Evolutionary conservation across 2,888 invertebrate species (phyloP), one percentile per base, ranked within the genome.

Genomic region (Linnaemya vulpina): DNA sequence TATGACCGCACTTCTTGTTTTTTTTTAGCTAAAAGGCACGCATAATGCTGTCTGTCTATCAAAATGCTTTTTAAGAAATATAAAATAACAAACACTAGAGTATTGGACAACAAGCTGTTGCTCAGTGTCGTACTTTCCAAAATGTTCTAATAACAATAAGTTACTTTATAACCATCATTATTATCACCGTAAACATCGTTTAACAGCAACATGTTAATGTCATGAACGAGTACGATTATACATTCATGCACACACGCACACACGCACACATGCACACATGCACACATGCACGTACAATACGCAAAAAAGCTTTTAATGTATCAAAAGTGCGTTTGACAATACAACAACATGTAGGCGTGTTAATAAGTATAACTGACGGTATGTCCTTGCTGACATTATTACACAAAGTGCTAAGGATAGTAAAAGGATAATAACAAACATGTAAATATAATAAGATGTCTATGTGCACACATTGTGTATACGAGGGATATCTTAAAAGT

Each of bases 281-380:
- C 13, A 38, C 13, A 35, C 43, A 46, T 13, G 15, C 38, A 65
- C n/a, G 40, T 9, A 75, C 17, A 35, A 8, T n/a, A 73, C 11
- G 13, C 43, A 53, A 51, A 79, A 76, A 74, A 82, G 83, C 80
- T 81, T 80, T 83, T 77, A 77, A 68, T 71, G 70, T 82, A 65
- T 38, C 65, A 79, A 84, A 84, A 86, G 78, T 85, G 85, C 85
- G 85, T 85, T 77, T 67, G 58, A 70, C 77, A 77, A 51, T 17
- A 65, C 53, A 73, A 70, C 20, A 76, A 76, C 49, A 74, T 65
- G 46, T 76, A 83, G 55, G 70, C 55, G 62, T 71, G 65, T 49
- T 71, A 49, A 67, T 67, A 58, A 43, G 40, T 74, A 30, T 13
- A 67, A 53, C 22, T 78, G 74, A 46, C 73, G 65, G 55, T 55